Conservation (phyloP, 1,140 invertebrate genomes). For the Leptonema lineaticorne region DNA sequence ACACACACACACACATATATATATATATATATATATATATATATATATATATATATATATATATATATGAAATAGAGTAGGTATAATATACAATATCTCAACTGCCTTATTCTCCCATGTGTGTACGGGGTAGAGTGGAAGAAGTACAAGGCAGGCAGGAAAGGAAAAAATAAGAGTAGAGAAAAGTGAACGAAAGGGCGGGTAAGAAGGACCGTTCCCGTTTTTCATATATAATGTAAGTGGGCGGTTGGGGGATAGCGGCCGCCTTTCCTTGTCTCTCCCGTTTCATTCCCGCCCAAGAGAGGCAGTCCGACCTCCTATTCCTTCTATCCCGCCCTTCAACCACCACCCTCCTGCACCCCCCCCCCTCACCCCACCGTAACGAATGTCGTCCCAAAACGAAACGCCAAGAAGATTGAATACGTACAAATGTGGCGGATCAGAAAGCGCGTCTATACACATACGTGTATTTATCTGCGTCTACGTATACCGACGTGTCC, state of each 20-base stretch:
- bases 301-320: not conserved
- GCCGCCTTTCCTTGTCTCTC: not conserved
- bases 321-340: slow-evolving; percentile 11
- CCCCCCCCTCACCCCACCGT: slow-evolving; percentile 8
- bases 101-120: slow-evolving; percentile 26
- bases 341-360: slow-evolving; percentile 8
- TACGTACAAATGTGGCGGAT: slow-evolving; percentile 43
- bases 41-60: not conserved
- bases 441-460: slow-evolving; percentile 41
- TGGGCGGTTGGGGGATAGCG: slow-evolving; percentile 1
- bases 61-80: slow-evolving; percentile 34
- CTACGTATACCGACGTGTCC: too few species aligned
- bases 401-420: slow-evolving; percentile 43
- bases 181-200: not conserved
- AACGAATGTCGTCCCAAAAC: slow-evolving; percentile 43
- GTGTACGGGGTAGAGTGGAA: too few species aligned
- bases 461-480: not conserved
- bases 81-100: slow-evolving; percentile 42
- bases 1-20: not conserved
- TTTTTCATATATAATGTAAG: slow-evolving; percentile 34
- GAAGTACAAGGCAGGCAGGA: too few species aligned
- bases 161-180: not conserved
- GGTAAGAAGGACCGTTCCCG: slow-evolving; percentile 15
- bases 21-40: not conserved
- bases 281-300: not conserved